These are phyloP conservation scores for Mythimna vitellina DNA, from an alignment of 2,888 invertebrate species.

Conservation along the genomic window DNA sequence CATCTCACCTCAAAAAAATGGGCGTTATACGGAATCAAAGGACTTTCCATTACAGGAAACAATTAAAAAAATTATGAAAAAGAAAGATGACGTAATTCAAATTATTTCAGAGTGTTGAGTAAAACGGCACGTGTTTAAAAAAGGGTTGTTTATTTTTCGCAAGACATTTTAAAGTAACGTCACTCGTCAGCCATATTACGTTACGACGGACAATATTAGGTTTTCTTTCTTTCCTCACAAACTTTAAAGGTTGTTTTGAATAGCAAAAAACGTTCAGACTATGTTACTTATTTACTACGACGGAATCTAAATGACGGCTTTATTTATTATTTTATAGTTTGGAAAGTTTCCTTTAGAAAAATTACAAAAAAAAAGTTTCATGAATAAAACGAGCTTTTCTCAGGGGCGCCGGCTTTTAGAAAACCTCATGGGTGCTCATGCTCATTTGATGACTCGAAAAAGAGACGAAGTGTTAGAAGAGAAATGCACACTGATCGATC, in stretches of 20 bases:
- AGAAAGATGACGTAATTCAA: constrained; percentile 18
- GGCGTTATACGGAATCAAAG: neutral
- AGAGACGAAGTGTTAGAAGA: too few species aligned
- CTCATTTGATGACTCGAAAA: too few species aligned
- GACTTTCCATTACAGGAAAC: neutral
- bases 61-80: neutral
- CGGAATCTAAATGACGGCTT: constrained; percentile 2
- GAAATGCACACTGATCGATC: too few species aligned
- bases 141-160: constrained; percentile 24
- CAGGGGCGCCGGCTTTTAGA: too few species aligned
- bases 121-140: constrained; percentile 30
- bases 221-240: constrained; percentile 20
- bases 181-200: neutral
- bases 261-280: constrained; percentile 1
- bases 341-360: neutral
- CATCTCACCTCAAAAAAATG: too few species aligned
- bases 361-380: constrained; percentile 3
- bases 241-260: constrained; percentile 10
- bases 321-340: neutral
- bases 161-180: constrained; percentile 2
- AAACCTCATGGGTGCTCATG: too few species aligned
- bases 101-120: constrained; percentile 25
- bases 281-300: constrained; percentile 24
- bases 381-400: constrained; percentile 8
- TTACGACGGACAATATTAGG: constrained; percentile 8